phyloP scores from a whole-genome alignment of 2,113 vertebrate genomes.

The Labeo rohita region DNA sequence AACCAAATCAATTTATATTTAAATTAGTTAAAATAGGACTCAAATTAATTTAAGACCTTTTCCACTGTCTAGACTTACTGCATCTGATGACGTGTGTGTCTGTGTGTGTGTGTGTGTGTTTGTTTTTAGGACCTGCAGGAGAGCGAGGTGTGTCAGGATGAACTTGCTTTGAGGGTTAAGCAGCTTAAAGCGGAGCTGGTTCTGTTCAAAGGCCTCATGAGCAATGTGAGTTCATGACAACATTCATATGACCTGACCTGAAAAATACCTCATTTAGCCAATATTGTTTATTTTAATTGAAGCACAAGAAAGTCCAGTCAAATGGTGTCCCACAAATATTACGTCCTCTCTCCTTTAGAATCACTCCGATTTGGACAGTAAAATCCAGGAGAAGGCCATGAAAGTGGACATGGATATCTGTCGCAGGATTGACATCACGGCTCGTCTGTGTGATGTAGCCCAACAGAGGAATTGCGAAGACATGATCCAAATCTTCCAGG shows the following conservation, averaged over 20 bases:
- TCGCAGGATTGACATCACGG: slow-evolving; percentile 93
- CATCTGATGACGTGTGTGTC: neutral
- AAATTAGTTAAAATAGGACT: neutral
- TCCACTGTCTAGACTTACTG: neutral
- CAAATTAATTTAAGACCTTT: neutral
- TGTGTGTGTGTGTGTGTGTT: slow-evolving; percentile 37
- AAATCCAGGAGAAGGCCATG: slow-evolving; percentile 98
- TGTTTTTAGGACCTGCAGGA: slow-evolving; percentile 87
- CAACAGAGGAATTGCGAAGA: slow-evolving; percentile 96
- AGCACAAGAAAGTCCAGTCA: neutral
- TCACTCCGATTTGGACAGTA: slow-evolving; percentile 88
- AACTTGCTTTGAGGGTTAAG: slow-evolving; percentile 88
- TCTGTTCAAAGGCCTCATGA: slow-evolving; percentile 95
- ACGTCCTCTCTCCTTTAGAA: slow-evolving; percentile 72
- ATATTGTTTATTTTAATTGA: neutral
- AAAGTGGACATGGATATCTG: slow-evolving; percentile 98
- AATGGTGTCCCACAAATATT: neutral
- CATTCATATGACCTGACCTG: neutral
- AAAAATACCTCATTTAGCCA: neutral
- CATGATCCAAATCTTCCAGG: slow-evolving; percentile 92
- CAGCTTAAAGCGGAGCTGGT: slow-evolving; percentile 92
- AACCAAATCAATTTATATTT: slow-evolving; percentile 2
- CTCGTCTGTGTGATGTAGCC: slow-evolving; percentile 90
- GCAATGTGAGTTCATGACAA: slow-evolving; percentile 80
- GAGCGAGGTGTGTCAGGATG: slow-evolving; percentile 89